Base-by-base conservation (phyloP, 2,113 vertebrate genomes). In the Emydura subglobosa region DNA sequence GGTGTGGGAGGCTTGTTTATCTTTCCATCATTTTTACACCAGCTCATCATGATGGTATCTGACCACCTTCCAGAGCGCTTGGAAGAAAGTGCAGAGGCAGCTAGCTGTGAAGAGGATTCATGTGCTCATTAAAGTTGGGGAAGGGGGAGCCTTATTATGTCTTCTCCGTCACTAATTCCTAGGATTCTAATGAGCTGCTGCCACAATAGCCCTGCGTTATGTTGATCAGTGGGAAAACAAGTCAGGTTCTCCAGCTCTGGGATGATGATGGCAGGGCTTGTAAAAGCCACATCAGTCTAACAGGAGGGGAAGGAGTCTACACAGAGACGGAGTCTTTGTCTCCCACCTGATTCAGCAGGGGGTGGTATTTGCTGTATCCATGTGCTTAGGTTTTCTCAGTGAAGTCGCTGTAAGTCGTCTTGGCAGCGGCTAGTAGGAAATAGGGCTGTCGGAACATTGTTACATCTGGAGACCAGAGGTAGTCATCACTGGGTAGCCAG, bases 321-420 rank as follows among this genome's bases (percentile, higher is more conserved):
- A 8, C 9, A 0, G 0, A 24, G 12, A 17, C 10, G 4, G 50
- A 53, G 68, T 68, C 72, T 42, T 22, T 39, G n/a, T 25, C n/a
- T 51, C 49, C 91, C 22, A 74, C 21, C 34, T 82, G 22, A 5
- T 61, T 82, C 16, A 17, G 21, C 10, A 27, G 59, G 51, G 17
- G 9, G 42, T 87, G 81, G 1, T 53, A 54, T 42, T 50, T 81
- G 72, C 24, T 68, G 34, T 22, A 31, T 27, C 24, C 1, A 0
- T 2, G 1, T 47, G 54, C 55, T 79, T 34, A 21, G 49, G 34
- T 31, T 74, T 13, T 74, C 25, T 16, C 51, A n/a, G 6, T 24
- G 50, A 83, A 86, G 72, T 42, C n/a, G 79, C 59, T 39, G 74
- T 39, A 82, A 79, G 59, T 83, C 14, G 27, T 39, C 39, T 49